phyloP scores from a whole-genome alignment of 2,113 vertebrate genomes.

The Rhabdornis inornatus region DNA sequence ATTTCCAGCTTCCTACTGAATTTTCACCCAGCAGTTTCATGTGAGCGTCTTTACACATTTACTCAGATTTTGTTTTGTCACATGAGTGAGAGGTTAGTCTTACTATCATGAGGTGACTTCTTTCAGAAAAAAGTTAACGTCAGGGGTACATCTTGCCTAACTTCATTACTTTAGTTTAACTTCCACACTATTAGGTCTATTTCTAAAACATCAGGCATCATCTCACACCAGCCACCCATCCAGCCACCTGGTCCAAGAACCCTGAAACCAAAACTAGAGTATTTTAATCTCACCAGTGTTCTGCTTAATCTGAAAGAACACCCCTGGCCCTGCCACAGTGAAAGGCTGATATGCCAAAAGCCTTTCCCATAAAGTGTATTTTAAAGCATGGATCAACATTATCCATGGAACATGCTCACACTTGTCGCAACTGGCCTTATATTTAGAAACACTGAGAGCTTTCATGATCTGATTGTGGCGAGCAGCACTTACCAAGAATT shows the following conservation, averaged over 20 bases:
- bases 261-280: background rate
- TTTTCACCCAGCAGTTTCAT: background rate
- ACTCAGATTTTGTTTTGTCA: background rate
- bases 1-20: background rate
- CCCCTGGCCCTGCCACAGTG: background rate
- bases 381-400: background rate
- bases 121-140: background rate
- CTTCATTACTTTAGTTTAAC: background rate
- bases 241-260: background rate
- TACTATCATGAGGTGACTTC: background rate
- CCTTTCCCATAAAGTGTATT: background rate
- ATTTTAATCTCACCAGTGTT: fast-evolving
- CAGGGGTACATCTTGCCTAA: background rate
- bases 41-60: background rate
- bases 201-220: background rate
- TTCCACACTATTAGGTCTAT: background rate
- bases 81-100: background rate
- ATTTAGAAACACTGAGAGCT: background rate
- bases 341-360: background rate
- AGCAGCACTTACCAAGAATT: background rate
- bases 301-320: background rate
- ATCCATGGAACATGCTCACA: background rate
- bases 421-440: background rate
- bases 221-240: background rate
- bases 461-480: background rate